Conservation (phyloP, 1,140 invertebrate genomes). For the Brachionus paranguensis region DNA sequence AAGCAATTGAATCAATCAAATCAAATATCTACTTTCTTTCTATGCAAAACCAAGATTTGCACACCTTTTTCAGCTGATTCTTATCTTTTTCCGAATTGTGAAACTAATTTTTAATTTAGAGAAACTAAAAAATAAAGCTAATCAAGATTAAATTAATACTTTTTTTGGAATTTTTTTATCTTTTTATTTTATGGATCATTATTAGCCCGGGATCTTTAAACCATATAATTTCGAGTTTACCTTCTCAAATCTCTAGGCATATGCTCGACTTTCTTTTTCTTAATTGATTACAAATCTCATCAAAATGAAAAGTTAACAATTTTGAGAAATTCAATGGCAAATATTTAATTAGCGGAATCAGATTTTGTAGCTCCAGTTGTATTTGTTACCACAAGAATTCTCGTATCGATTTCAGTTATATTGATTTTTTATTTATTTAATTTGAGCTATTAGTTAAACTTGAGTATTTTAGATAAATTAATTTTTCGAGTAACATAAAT, state of each 20-base stretch:
- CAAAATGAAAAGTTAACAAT: not conserved
- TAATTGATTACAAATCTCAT: not conserved
- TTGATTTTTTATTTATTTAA: not conserved
- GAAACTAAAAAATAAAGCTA: not conserved
- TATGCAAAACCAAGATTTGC: constrained; percentile 60
- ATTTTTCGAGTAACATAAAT: not conserved
- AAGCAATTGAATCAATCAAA: constrained; percentile 77
- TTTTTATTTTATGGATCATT: not conserved
- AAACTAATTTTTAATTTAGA: not conserved
- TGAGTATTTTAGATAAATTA: not conserved
- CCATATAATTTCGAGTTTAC: not conserved
- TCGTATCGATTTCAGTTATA: not conserved
- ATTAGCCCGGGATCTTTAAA: not conserved
- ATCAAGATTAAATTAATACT: not conserved
- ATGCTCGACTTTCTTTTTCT: not conserved
- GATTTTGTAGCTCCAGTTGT: not conserved
- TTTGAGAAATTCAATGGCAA: not conserved
- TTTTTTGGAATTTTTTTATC: not conserved
- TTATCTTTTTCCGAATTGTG: not conserved
- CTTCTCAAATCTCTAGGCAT: not conserved
- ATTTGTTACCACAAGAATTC: not conserved
- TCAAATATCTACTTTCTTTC: constrained; percentile 77
- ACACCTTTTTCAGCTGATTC: not conserved
- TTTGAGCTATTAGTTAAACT: not conserved
- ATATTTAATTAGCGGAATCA: not conserved